Evolutionary conservation across 2,888 invertebrate species (phyloP).

Genomic region (Torymus aiolomorphi): DNA sequence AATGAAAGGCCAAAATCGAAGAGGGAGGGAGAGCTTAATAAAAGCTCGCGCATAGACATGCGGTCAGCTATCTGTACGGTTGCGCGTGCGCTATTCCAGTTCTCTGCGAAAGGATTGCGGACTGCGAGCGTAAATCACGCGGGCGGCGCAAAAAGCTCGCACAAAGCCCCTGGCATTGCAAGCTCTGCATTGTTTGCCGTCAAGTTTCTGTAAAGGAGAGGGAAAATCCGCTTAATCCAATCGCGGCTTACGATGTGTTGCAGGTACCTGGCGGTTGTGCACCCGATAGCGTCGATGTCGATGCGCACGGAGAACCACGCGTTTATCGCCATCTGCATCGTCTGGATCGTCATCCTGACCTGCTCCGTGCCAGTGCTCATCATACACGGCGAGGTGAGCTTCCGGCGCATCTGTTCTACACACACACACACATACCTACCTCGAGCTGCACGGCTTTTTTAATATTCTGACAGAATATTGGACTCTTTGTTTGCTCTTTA

Average conservation of each 20-base stretch:
- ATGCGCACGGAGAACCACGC: slow-evolving; percentile 90
- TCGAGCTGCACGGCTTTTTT: not conserved
- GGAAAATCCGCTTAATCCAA: slow-evolving; percentile 1
- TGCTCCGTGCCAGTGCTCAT: slow-evolving; percentile 87
- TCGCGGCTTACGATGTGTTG: slow-evolving; percentile 3
- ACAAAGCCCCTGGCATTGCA: no score
- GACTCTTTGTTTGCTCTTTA: no score
- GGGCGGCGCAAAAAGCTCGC: no score
- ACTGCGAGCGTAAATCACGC: no score
- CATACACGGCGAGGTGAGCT: slow-evolving; percentile 84
- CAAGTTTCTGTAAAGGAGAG: not conserved
- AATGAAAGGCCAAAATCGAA: no score
- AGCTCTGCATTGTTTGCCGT: not conserved
- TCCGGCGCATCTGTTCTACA: not conserved
- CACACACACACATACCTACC: not conserved
- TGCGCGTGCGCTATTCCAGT: no score
- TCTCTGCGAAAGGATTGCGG: no score
- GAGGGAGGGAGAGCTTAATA: no score
- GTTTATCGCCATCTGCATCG: slow-evolving; percentile 84
- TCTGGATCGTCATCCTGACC: slow-evolving; percentile 89
- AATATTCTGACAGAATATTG: no score
- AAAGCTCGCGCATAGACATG: no score
- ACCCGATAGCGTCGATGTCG: slow-evolving; percentile 92
- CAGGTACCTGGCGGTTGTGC: slow-evolving; percentile 92
- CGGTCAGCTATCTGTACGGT: no score